Conservation (phyloP, 2,797 vertebrate genomes). For the Etheostoma nigrum region DNA sequence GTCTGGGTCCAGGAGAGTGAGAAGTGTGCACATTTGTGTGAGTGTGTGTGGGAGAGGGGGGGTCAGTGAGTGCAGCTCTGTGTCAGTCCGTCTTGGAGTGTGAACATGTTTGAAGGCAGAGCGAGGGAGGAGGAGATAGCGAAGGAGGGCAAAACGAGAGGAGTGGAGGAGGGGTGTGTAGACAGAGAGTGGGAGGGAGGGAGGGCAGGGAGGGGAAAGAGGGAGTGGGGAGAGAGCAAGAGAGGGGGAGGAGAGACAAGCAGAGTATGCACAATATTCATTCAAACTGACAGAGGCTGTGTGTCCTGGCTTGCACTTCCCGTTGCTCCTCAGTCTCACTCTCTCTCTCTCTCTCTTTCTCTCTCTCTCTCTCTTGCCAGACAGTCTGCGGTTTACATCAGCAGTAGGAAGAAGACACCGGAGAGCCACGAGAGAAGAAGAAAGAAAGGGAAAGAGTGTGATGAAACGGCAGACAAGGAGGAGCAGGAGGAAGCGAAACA, state of each 20-base stretch:
- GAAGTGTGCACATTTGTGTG: slow-evolving; percentile 29
- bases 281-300: slow-evolving; percentile 87
- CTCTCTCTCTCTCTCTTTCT: slow-evolving; percentile 33
- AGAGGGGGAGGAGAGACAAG: slow-evolving; percentile 70
- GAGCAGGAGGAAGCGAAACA: slow-evolving; percentile 21
- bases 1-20: slow-evolving; percentile 62
- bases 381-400: slow-evolving; percentile 79
- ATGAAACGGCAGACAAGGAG: slow-evolving; percentile 35
- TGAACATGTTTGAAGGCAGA: slow-evolving; percentile 80
- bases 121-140: slow-evolving; percentile 65
- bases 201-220: slow-evolving; percentile 25
- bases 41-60: slow-evolving; percentile 32
- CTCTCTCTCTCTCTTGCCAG: slow-evolving; percentile 54
- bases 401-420: slow-evolving; percentile 71
- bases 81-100: slow-evolving; percentile 76
- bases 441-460: slow-evolving; percentile 50
- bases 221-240: slow-evolving; percentile 36
- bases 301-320: slow-evolving; percentile 85
- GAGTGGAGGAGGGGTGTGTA: slow-evolving; percentile 76
- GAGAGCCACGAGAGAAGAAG: slow-evolving; percentile 56
- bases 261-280: slow-evolving; percentile 85
- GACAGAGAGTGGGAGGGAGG: slow-evolving; percentile 57
- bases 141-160: slow-evolving; percentile 72
- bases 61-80: slow-evolving; percentile 70
- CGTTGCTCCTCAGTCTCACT: slow-evolving; percentile 53